These are phyloP conservation scores for Lepus timidus DNA, from an alignment of 2,113 vertebrate species.

Conservation along the genomic window DNA sequence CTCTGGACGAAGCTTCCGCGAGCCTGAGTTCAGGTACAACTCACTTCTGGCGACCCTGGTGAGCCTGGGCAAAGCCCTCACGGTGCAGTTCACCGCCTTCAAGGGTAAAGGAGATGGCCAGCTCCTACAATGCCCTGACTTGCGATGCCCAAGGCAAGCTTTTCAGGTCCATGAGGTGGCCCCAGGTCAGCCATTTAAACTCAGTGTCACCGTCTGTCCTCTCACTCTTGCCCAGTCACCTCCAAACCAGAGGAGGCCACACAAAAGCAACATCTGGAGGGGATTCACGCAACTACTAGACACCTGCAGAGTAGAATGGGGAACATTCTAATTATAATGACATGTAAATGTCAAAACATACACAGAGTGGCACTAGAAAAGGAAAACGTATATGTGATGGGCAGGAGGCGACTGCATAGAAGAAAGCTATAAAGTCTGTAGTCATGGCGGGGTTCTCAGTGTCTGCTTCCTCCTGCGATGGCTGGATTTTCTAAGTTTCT, in stretches of 20 bases:
- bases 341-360: not conserved
- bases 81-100: not conserved
- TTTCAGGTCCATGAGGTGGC: not conserved
- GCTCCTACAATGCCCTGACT: not conserved
- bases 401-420: not conserved
- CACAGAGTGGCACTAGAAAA: not conserved
- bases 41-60: not conserved
- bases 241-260: not conserved
- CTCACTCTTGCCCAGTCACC: not conserved
- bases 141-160: not conserved
- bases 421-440: not conserved
- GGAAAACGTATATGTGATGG: not conserved
- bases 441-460: not conserved
- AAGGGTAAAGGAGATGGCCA: not conserved
- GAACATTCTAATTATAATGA: not conserved
- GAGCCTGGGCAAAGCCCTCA: not conserved
- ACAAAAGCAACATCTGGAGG: not conserved
- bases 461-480: not conserved
- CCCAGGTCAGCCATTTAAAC: not conserved
- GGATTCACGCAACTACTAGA: not conserved
- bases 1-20: not conserved
- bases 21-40: not conserved
- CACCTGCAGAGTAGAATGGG: not conserved
- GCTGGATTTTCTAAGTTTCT: slow-evolving; percentile 4
- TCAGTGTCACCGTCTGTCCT: not conserved